These are phyloP conservation scores for Platysteira castanea DNA, from an alignment of 2,113 vertebrate species.

Conservation along the genomic window DNA sequence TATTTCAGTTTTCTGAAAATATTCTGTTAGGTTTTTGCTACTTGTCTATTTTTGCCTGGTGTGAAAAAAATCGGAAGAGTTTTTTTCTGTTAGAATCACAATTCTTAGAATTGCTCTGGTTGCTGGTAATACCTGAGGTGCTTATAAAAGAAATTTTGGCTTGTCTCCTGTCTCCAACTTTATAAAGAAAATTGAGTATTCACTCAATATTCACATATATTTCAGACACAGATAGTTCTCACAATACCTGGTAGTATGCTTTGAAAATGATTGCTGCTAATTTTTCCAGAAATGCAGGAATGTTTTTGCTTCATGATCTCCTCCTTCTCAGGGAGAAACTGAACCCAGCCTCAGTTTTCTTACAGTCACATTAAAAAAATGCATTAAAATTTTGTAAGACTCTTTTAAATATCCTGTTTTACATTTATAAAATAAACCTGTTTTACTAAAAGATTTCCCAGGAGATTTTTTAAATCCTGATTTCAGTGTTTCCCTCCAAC, in stretches of 20 bases:
- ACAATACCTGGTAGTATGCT: background rate
- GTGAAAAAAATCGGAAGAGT: background rate
- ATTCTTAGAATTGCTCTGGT: background rate
- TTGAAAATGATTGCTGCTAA: background rate
- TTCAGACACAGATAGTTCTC: background rate
- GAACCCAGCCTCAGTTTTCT: background rate
- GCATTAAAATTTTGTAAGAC: background rate
- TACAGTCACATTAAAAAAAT: background rate
- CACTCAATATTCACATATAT: background rate
- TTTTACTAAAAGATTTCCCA: background rate
- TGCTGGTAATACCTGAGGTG: background rate
- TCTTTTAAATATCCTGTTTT: background rate
- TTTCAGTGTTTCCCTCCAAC: background rate
- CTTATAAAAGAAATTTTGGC: background rate
- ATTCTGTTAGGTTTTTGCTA: background rate
- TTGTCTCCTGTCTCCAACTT: background rate
- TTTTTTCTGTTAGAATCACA: background rate
- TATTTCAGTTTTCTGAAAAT: background rate
- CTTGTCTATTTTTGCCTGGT: background rate
- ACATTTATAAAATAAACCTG: background rate
- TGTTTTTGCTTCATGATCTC: background rate
- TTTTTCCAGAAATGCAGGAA: background rate
- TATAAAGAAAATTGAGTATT: background rate
- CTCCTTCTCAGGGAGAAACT: background rate
- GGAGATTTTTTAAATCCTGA: background rate